Evolutionary conservation across 2,113 vertebrate genomes (phyloP).

Genomic region (Sturnira hondurensis): DNA sequence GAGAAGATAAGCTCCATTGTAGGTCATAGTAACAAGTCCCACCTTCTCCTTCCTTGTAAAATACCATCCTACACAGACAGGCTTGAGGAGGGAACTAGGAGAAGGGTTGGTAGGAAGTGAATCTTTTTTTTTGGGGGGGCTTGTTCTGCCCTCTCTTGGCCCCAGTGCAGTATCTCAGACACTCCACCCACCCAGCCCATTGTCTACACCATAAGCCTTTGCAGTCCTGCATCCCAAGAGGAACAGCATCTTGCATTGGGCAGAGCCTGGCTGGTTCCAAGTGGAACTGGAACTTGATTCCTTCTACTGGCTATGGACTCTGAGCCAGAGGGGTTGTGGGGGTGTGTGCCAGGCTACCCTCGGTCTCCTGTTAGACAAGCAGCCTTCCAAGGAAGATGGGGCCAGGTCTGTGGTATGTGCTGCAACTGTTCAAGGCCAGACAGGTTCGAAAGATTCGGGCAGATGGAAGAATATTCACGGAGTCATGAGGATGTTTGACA

Average conservation of each 20-base stretch:
- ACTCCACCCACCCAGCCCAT: no score
- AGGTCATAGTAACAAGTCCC: no score
- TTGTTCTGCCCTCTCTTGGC: neutral
- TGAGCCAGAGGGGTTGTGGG: neutral
- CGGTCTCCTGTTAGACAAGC: neutral
- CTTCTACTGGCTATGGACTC: neutral
- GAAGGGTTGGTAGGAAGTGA: neutral
- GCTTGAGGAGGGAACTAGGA: neutral
- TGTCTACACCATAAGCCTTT: neutral
- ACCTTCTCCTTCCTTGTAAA: neutral
- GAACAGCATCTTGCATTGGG: neutral
- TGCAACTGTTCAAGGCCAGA: no score
- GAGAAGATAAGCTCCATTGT: no score
- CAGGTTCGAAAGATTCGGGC: no score
- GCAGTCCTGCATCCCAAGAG: neutral
- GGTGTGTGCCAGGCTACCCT: neutral
- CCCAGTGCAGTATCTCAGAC: neutral
- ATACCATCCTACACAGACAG: neutral
- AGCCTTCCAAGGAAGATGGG: neutral
- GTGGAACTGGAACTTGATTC: neutral
- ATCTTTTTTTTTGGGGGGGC: neutral
- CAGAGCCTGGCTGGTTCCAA: neutral
- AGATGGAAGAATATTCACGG: no score
- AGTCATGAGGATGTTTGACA: no score
- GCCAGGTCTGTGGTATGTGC: no score